Evolutionary conservation across 2,797 vertebrate species (phyloP), one percentile per base, ranked within the genome.

Genomic region (Coilia nasus): DNA sequence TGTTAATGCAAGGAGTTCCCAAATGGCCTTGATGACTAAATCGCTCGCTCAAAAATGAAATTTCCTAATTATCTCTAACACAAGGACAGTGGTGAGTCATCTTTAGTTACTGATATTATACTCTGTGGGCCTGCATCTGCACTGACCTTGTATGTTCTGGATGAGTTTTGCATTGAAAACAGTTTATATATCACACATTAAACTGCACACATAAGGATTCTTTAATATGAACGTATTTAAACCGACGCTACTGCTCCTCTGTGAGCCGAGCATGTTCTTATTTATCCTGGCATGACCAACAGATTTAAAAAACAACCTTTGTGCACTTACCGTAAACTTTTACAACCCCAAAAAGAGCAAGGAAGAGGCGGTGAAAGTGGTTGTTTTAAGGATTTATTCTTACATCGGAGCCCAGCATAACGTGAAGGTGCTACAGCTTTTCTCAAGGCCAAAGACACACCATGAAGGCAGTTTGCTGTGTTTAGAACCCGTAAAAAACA

Each of bases 361-460:
- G 71, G 31, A 78, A 78, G 71, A 78, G 71, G 35, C 71, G 19
- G 35, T 44, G 21, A 41, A 31, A 44, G 1, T 14, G 35, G 35
- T 78, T 78, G 71, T 44, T 78, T 78, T 78, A 78, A 78, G 86
- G 81, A 87, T 90, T 90, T 90, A 89, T 90, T 90, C 88, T 87
- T 84, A 88, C 86, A 85, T 89, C 85, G 87, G 88, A 89, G 88
- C 86, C 87, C 87, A 84, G 88, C 87, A 84, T 87, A 84, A 83
- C 83, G 88, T 85, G 87, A 86, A 87, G 87, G 87, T 85, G 88
- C 88, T 90, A 91, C 90, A 90, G 88, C 86, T 89, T 89, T 87
- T 88, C 87, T 87, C 87, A 88, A 86, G 88, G 88, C 87, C 84
- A 85, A 85, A 88, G 85, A 88, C 85, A 88, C 89, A 89, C 86